These are phyloP conservation scores for Cottus gobio DNA, from an alignment of 2,113 vertebrate species.

Conservation along the genomic window DNA sequence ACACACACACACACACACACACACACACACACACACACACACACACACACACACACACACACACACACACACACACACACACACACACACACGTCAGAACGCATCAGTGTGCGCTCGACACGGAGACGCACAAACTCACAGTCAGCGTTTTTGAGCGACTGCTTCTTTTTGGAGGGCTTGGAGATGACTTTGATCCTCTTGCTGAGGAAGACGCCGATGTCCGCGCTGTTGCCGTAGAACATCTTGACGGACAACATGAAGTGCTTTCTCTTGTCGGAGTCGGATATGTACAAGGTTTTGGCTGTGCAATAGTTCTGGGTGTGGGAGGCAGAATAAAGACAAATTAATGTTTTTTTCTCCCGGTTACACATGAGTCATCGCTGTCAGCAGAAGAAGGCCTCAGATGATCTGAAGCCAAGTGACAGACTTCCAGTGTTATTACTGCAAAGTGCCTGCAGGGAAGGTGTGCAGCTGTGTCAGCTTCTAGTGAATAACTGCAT, in stretches of 20 bases:
- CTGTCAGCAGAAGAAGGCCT: not conserved
- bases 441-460: not conserved
- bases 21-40: no score
- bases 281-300: slow-evolving; percentile 99
- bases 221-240: slow-evolving; percentile 99
- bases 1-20: no score
- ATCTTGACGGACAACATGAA: slow-evolving; percentile 99
- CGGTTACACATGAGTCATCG: not conserved
- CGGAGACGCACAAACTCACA: slow-evolving; percentile 84
- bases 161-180: slow-evolving; percentile 99
- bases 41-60: no score
- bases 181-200: slow-evolving; percentile 99
- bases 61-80: no score
- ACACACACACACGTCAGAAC: no score
- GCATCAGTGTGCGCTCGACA: not conserved
- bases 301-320: slow-evolving; percentile 99
- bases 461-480: not conserved
- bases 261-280: slow-evolving; percentile 99
- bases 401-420: not conserved
- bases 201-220: slow-evolving; percentile 99
- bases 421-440: not conserved
- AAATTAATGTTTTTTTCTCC: not conserved
- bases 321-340: not conserved
- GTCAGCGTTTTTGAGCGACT: slow-evolving; percentile 99
- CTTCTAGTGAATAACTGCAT: not conserved